Percentiles rank a stretch among this genome's conserved stretches.
These are phyloP conservation scores for Ericerus pela DNA, from an alignment of 1,140 invertebrate genomes.

Conservation along the genomic window DNA sequence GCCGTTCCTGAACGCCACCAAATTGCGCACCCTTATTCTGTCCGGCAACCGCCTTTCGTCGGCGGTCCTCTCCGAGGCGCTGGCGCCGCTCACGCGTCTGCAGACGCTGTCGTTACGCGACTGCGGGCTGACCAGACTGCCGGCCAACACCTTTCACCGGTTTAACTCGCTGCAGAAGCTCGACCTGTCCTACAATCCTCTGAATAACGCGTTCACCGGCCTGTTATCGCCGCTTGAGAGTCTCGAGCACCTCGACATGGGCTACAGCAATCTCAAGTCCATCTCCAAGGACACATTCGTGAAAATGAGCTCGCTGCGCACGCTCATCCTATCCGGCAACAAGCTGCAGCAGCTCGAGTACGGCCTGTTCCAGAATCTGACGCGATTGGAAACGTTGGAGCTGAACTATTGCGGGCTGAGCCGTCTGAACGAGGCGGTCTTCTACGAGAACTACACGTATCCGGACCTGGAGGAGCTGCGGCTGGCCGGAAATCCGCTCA, in stretches of 20 bases:
- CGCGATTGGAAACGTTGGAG: constrained; percentile 46
- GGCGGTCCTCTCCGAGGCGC: constrained; percentile 45
- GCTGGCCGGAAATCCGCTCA: constrained; percentile 48
- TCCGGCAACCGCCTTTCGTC: constrained; percentile 52
- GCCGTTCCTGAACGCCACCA: constrained; percentile 49
- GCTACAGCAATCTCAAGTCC: constrained; percentile 49
- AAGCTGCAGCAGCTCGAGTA: constrained; percentile 47
- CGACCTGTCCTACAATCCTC: constrained; percentile 51
- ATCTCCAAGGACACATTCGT: constrained; percentile 49
- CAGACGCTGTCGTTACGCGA: constrained; percentile 49
- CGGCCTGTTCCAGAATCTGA: constrained; percentile 50
- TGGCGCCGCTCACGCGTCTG: constrained; percentile 45
- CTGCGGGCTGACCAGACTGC: constrained; percentile 43
- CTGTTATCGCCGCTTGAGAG: constrained; percentile 47
- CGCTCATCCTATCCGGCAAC: constrained; percentile 50
- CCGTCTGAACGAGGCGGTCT: constrained; percentile 43
- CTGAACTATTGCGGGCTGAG: constrained; percentile 50
- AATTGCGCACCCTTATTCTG: constrained; percentile 45
- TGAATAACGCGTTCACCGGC: constrained; percentile 49
- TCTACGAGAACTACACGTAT: constrained; percentile 46
- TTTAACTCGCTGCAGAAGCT: constrained; percentile 43
- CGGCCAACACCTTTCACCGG: constrained; percentile 44
- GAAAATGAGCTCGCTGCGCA: constrained; percentile 49
- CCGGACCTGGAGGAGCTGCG: constrained; percentile 50
- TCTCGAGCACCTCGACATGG: constrained; percentile 54